Evolutionary conservation across 2,888 invertebrate genomes (phyloP), one percentile per base, ranked within the genome.

Genomic region (Axea sp.): DNA sequence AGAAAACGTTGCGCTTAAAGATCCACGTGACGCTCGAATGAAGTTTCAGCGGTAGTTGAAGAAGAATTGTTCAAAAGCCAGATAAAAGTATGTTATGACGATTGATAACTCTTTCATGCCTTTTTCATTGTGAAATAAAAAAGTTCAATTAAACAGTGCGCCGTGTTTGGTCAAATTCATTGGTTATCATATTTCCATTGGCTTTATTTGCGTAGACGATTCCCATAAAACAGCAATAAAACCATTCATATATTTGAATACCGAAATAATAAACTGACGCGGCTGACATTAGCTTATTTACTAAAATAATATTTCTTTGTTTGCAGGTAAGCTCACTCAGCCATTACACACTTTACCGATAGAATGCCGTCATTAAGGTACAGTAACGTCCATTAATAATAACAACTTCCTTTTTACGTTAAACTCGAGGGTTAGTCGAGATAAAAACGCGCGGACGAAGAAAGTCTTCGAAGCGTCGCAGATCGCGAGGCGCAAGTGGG

Each of bases 311-410:
- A 26, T 62, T 62, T 53, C 45, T 62, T 69, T 53, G 53, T 67
- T 67, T 67, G 33, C 67, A 73, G 65, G 73, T 73, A 73, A 67
- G 73, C 55, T 53, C 51, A 33, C 45, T 37, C 45, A 55, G 45
- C 41, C 33, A 31, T 71, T 69, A 39, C 33, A 55, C 47, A 49
- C 53, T 71, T 71, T 41, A 31, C 28, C 37, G 30, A 71, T 55
- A 47, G 45, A 62, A 39, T 47, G 49, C 17, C 62, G 24, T 62
- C 60, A 39, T 55, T 49, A 55, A 71, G 55, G 62, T 55, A 62
- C 22, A 49, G 64, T 59, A 57, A 47, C 39, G 30, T 39, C 12
- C 53, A 55, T 71, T 62, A 60, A 69, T 47, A 60, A 68, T 59
- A 51, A 51, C 53, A 60, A 68, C 59, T 60, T 68, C 68, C 68